Evolutionary conservation across 2,888 invertebrate genomes (phyloP).

Genomic region (Sialis lutaria): DNA sequence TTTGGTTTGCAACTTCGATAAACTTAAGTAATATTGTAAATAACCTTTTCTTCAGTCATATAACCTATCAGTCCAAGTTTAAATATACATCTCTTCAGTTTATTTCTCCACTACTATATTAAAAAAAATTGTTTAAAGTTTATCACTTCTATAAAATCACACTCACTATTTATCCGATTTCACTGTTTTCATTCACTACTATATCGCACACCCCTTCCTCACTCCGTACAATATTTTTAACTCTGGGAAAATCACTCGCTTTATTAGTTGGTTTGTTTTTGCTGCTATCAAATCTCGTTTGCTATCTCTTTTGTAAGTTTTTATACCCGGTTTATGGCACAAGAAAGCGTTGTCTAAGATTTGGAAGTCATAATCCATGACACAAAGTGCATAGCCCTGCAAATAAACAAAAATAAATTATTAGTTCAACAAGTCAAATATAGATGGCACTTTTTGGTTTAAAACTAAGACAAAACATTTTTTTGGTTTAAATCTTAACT

Average conservation of each 20-base stretch:
- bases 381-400: slow-evolving; percentile 81
- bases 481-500: not conserved
- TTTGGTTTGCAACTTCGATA: too few species aligned
- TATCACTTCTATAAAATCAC: not conserved
- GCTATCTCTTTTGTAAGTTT: slow-evolving; percentile 60
- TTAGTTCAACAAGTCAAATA: not conserved
- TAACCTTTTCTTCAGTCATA: too few species aligned
- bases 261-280: slow-evolving; percentile 61
- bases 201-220: slow-evolving; percentile 65
- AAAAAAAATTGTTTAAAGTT: slow-evolving; percentile 1
- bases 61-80: too few species aligned
- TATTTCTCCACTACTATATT: not conserved
- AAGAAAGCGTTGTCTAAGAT: slow-evolving; percentile 88
- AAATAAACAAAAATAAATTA: slow-evolving; percentile 10
- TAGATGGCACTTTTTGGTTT: not conserved
- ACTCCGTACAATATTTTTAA: slow-evolving; percentile 69
- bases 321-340: slow-evolving; percentile 84
- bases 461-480: not conserved
- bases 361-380: slow-evolving; percentile 81
- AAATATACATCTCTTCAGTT: too few species aligned
- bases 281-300: slow-evolving; percentile 57
- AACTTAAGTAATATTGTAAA: too few species aligned
- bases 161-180: not conserved
- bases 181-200: slow-evolving; percentile 18
- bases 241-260: slow-evolving; percentile 67